These are phyloP conservation scores for Rhea americana DNA, from an alignment of 2,113 vertebrate genomes.

Conservation along the genomic window DNA sequence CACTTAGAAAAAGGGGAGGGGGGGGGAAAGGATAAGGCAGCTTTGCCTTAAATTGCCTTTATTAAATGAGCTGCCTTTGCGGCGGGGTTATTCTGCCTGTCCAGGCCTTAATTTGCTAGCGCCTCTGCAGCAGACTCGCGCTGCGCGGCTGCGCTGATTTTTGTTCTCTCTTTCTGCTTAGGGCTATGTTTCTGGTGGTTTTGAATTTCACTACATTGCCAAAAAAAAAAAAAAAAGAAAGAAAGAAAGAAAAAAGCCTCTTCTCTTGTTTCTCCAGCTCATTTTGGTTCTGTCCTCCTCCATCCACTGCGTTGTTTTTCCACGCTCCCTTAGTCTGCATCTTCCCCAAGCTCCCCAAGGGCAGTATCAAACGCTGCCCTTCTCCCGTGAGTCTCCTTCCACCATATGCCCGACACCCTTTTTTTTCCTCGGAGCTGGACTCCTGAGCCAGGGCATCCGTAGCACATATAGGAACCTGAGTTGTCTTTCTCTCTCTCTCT, in stretches of 20 bases:
- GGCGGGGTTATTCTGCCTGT: neutral
- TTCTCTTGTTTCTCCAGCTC: neutral
- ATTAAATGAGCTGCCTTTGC: neutral
- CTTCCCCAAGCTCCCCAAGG: neutral
- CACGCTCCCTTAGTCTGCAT: neutral
- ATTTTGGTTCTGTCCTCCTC: neutral
- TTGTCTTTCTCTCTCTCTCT: neutral
- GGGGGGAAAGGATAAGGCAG: too few species aligned
- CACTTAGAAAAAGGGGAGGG: too few species aligned
- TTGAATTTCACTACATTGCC: constrained; percentile 56
- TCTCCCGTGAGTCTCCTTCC: neutral
- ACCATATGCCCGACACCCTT: neutral
- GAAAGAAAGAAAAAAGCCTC: neutral
- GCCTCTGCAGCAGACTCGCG: neutral
- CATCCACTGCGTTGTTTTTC: neutral
- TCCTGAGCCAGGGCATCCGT: neutral
- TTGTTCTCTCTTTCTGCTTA: neutral
- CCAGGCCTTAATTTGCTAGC: neutral
- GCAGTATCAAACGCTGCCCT: neutral
- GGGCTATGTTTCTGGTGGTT: neutral
- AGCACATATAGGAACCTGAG: neutral
- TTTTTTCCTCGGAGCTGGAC: neutral
- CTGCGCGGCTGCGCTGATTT: neutral
- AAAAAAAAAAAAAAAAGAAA: neutral
- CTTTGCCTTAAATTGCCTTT: too few species aligned